Base-by-base conservation (phyloP, 2,113 vertebrate species). In the Porphyrio hochstetteri region DNA sequence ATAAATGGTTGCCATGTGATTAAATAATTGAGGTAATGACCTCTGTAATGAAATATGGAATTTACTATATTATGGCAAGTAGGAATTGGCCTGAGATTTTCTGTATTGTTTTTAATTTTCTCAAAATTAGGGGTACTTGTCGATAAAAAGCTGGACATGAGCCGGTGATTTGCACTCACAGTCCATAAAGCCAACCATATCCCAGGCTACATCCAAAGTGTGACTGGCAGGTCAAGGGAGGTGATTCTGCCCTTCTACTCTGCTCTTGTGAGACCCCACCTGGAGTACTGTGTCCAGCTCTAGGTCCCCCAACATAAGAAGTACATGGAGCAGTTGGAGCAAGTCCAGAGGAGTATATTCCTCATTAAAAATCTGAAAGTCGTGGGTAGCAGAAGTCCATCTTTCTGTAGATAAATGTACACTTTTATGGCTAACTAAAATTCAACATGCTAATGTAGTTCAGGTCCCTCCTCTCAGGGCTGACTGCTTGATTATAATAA, bases 161-260 rank as follows among this genome's bases (percentile, higher is more conserved):
- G 48, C 64, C 2, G 2, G 48, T n/a, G 77, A 11, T 2, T 13
- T 77, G 9, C 1, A 2, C 19, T 48, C 2, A 0, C 16, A 63
- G n/a, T 11, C 29, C 40, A 68, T 16, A 68, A 36, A 6, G 16
- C 25, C 24, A 44, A 1, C 10, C 0, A 0, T 50, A 2, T 25
- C n/a, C 27, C 59, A 55, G 17, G 20, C 33, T 74, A 10, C 38
- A 38, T 38, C 56, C n/a, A 29, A 31, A 64, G 14, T 0, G 0
- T 42, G 69, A 5, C 16, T 56, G 71, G 48, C 29, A 48, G 52
- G 23, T 31, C 1, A 1, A 48, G 14, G 40, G 16, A 40, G 11
- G 35, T 0, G 23, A 72, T 74, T 64, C 15, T 68, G 9, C 12
- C 25, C 25, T 13, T 60, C 35, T 67, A 0, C 23, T 38, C 33